A percentile compares a stretch with the other conserved stretches of the same genome.
phyloP scores from a whole-genome alignment of 2,797 vertebrate species.

The Darevskia nairensis region DNA sequence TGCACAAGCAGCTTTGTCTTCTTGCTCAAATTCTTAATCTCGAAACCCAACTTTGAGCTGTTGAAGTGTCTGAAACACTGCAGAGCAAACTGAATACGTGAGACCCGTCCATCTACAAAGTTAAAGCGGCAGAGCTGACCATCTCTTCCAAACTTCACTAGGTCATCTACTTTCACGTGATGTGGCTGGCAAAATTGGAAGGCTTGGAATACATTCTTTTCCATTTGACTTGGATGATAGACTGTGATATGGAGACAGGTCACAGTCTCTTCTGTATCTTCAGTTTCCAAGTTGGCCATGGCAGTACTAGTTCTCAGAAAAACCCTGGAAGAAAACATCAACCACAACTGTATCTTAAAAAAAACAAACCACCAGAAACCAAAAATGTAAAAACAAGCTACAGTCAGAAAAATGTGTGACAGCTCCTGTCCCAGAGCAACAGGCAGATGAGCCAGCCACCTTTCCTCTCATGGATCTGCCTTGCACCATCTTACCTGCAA shows the following conservation, averaged over 20 bases:
- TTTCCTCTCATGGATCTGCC: too few relatives aligned
- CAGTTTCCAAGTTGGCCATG: constrained; percentile 76
- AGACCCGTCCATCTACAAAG: constrained; percentile 84
- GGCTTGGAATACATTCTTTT: constrained; percentile 75
- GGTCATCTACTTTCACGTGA: constrained; percentile 78
- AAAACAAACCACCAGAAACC: not conserved
- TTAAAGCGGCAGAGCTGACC: constrained; percentile 79
- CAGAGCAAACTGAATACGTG: constrained; percentile 87
- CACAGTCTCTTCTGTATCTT: constrained; percentile 87
- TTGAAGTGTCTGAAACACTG: constrained; percentile 81
- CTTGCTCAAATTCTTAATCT: constrained; percentile 93
- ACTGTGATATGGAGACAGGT: constrained; percentile 85
- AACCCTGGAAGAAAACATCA: not conserved
- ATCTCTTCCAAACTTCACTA: constrained; percentile 86
- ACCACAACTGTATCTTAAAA: not conserved
- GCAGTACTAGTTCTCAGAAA: not conserved
- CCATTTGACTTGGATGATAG: constrained; percentile 84
- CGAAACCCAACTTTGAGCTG: constrained; percentile 78
- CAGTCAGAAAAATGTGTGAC: too few relatives aligned
- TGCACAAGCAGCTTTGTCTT: constrained; percentile 81
- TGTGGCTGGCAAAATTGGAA: constrained; percentile 75
- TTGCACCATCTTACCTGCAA: too few relatives aligned
- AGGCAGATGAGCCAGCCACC: too few relatives aligned
- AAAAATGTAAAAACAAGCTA: not conserved
- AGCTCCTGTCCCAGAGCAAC: too few relatives aligned